These are phyloP conservation scores for Brachyptera risi DNA, from an alignment of 2,888 invertebrate genomes.

Conservation along the genomic window DNA sequence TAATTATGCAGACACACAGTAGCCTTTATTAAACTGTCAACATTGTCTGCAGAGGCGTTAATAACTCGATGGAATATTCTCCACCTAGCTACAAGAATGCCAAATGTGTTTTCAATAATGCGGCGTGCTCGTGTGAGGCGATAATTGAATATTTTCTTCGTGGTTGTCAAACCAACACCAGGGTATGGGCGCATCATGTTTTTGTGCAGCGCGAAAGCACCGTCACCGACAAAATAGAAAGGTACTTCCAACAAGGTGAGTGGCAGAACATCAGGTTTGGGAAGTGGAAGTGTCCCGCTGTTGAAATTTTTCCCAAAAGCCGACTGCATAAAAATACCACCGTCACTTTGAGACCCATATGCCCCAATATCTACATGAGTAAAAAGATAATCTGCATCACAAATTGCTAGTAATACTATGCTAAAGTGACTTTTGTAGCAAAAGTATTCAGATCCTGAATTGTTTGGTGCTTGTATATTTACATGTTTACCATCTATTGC, in stretches of 20 bases:
- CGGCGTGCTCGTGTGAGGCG: slow-evolving; percentile 5
- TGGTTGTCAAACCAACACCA: not conserved
- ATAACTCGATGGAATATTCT: slow-evolving; percentile 5
- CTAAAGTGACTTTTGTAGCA: slow-evolving; percentile 41
- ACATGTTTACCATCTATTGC: slow-evolving; percentile 42
- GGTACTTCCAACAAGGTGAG: not conserved
- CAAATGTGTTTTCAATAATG: slow-evolving; percentile 21
- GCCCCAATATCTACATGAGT: slow-evolving; percentile 16
- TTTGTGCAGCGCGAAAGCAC: slow-evolving; percentile 5
- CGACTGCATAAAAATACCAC: slow-evolving; percentile 3
- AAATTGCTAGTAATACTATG: slow-evolving; percentile 33
- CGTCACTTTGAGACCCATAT: slow-evolving; percentile 20
- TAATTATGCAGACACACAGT: slow-evolving; percentile 19
- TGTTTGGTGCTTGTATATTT: slow-evolving; percentile 37
- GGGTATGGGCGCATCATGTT: slow-evolving; percentile 19
- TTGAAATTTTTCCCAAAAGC: slow-evolving; percentile 7
- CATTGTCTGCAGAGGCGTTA: not conserved
- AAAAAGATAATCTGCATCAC: slow-evolving; percentile 19
- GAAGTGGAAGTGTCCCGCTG: slow-evolving; percentile 9
- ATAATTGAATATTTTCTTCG: slow-evolving; percentile 15
- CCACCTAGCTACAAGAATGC: slow-evolving; percentile 21
- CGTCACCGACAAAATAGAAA: slow-evolving; percentile 15
- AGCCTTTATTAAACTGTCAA: slow-evolving; percentile 5
- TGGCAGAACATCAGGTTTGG: not conserved
- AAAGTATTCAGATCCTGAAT: slow-evolving; percentile 37